Conservation (phyloP, 2,888 invertebrate species). For the Helicoverpa assulta region DNA sequence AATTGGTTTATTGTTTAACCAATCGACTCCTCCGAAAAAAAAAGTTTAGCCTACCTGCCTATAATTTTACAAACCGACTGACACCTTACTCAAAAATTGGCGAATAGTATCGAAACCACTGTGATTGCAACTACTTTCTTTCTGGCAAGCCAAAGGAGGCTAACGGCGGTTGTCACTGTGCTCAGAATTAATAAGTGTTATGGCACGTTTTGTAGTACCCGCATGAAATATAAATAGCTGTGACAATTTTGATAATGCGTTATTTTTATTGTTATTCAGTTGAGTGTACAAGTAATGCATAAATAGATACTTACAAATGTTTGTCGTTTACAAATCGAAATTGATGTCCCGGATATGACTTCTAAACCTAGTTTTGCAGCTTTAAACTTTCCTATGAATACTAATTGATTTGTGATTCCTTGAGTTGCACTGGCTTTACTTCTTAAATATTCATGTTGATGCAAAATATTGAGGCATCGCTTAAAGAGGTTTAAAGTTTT, state of each 20-base stretch:
- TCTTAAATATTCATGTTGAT: not conserved
- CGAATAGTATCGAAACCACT: slow-evolving; percentile 69
- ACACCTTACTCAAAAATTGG: slow-evolving; percentile 33
- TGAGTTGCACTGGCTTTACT: not conserved
- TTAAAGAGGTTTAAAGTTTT: too few relatives aligned
- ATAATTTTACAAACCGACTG: slow-evolving; percentile 1
- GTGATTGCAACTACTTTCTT: slow-evolving; percentile 81
- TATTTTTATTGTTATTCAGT: slow-evolving; percentile 45
- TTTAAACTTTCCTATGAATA: not conserved
- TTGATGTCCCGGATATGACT: slow-evolving; percentile 13
- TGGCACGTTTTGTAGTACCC: slow-evolving; percentile 68
- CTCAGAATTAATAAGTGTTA: slow-evolving; percentile 79
- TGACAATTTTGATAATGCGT: slow-evolving; percentile 45
- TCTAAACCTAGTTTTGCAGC: not conserved
- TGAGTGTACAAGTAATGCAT: slow-evolving; percentile 5
- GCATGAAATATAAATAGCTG: slow-evolving; percentile 76
- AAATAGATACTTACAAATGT: slow-evolving; percentile 10
- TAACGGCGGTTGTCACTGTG: slow-evolving; percentile 85
- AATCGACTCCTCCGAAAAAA: not conserved
- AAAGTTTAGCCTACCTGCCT: too few relatives aligned
- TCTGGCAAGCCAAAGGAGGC: slow-evolving; percentile 84
- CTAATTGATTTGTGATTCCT: not conserved
- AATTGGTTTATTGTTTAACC: too few relatives aligned
- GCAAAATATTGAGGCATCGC: too few relatives aligned
- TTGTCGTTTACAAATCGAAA: not conserved